These are phyloP conservation scores for Cepaea hortensis DNA, from an alignment of 2,888 invertebrate genomes.

Conservation along the genomic window DNA sequence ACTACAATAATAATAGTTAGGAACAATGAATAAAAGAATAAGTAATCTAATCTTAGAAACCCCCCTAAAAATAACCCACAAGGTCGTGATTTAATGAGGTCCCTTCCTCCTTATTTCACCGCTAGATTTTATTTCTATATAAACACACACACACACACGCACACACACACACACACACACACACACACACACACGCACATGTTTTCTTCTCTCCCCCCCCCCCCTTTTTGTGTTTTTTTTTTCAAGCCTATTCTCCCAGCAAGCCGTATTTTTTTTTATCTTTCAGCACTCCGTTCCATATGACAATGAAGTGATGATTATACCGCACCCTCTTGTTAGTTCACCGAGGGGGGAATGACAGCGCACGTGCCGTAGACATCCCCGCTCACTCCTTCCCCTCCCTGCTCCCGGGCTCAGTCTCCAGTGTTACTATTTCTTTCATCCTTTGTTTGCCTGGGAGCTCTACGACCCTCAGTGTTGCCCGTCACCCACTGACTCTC, in stretches of 20 bases:
- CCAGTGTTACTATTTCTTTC: conserved; percentile 7
- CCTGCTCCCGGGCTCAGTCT: not conserved
- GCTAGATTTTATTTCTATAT: too few relatives aligned
- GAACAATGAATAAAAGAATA: too few relatives aligned
- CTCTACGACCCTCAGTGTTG: not conserved
- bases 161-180: not conserved
- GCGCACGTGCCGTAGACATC: conserved; percentile 27
- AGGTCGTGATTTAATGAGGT: too few relatives aligned
- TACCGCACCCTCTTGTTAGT: conserved; percentile 33
- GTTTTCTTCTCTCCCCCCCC: not conserved
- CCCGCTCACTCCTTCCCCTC: not conserved
- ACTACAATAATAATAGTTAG: too few relatives aligned
- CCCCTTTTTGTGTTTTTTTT: conserved; percentile 1
- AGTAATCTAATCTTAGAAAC: too few relatives aligned
- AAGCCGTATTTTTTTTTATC: not conserved
- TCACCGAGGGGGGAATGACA: conserved; percentile 34
- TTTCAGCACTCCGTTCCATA: not conserved
- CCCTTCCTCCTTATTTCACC: not conserved
- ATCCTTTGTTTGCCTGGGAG: not conserved
- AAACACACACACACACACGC: not conserved
- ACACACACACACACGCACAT: conserved; percentile 1
- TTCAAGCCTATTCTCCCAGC: not conserved
- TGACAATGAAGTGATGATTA: conserved; percentile 40
- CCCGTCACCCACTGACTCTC: not conserved
- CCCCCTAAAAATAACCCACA: too few relatives aligned